Conservation (phyloP, 2,888 invertebrate genomes). For the Drosophila flavopinicola region DNA sequence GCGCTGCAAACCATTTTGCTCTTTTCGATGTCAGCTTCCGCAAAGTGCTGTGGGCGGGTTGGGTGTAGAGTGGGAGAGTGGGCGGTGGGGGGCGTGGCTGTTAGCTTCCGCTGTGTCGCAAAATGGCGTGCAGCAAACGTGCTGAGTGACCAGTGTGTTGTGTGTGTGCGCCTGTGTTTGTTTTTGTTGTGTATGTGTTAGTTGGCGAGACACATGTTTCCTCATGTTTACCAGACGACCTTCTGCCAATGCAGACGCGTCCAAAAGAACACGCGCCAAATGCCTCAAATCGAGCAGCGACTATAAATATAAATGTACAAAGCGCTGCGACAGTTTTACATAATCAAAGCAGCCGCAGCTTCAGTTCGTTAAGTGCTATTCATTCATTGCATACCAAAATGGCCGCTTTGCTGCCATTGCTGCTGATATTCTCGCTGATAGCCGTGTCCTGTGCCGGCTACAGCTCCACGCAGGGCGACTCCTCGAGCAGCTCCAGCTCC, state of each 20-base stretch:
- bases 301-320: conserved; percentile 59
- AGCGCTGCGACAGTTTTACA: conserved; percentile 53
- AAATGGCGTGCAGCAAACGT: conserved; percentile 56
- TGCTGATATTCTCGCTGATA: conserved; percentile 26
- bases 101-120: conserved; percentile 39
- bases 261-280: conserved; percentile 64
- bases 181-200: conserved; percentile 18
- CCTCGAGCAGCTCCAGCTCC: conserved; percentile 18
- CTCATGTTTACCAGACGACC: conserved; percentile 62
- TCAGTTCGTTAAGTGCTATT: neutral
- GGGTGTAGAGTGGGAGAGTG: neutral
- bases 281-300: conserved; percentile 19
- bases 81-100: conserved; percentile 1
- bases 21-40: conserved; percentile 37
- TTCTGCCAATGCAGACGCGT: conserved; percentile 45
- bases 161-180: conserved; percentile 15
- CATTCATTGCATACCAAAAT: conserved; percentile 29
- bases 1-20: conserved; percentile 26
- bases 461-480: conserved; percentile 26
- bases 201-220: conserved; percentile 61
- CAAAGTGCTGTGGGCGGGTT: conserved; percentile 14
- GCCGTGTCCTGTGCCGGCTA: conserved; percentile 28
- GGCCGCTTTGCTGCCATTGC: conserved; percentile 18
- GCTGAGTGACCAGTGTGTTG: conserved; percentile 33
- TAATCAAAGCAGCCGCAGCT: conserved; percentile 25